Evolutionary conservation across 2,888 invertebrate genomes (phyloP), one percentile per base, ranked within the genome.

Genomic region (Melitaea athalia): DNA sequence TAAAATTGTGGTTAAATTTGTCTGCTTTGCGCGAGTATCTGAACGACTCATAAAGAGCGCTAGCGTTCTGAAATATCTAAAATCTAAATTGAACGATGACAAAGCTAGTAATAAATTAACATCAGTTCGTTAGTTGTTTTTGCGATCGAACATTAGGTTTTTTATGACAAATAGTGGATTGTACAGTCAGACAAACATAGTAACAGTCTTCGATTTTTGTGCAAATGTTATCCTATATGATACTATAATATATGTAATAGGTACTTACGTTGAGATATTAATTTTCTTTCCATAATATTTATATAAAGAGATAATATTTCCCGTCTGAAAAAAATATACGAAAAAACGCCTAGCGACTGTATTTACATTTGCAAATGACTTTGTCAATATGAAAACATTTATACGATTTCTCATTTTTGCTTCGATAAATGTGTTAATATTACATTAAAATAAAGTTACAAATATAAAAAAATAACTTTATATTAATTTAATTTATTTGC

Each of bases 41-140:
- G 38, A 57, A 57, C 38, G 24, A 57, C 38, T 38, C 57, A 7
- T 57, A 57, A 57, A 57, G 57, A 57, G 49, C 24, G 63, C n/a
- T 14, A 59, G 60, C 63, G 60, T 42, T 64, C 68, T 38, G 47
- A 53, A 24, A 68, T 64, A 68, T 68, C 68, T 38, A n/a, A 50
- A 57, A 33, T 65, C 70, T 72, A 72, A 68, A 72, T 72, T 70
- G 65, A 61, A 70, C 65, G 67, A 65, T 72, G 70, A 72, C 72
- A 63, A 57, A 55, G 55, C 59, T 53, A n/a, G 63, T 47, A 70
- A 63, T 65, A 72, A 69, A 67, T 63, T 55, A 69, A 65, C 63
- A 55, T 17, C 63, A 42, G 43, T 42, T 50, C 63, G 59, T 17
- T 60, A 42, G 43, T 42, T 50, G 52, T 68, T 65, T 67, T 67